Conservation (phyloP, 2,888 invertebrate genomes). For the Drosophila glabriapex region DNA sequence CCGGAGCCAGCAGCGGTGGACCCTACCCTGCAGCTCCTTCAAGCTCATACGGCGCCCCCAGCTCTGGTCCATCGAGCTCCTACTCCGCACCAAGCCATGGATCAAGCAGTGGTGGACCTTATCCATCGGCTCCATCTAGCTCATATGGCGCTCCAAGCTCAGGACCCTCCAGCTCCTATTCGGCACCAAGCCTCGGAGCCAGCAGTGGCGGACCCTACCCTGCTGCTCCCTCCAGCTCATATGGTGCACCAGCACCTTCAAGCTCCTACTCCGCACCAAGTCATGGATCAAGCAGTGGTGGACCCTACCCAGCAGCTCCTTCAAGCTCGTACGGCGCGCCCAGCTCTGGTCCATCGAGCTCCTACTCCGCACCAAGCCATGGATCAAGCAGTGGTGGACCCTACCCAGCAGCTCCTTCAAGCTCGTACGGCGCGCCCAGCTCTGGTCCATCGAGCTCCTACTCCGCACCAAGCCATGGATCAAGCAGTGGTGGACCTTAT, state of each 20-base stretch:
- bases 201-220: conserved; percentile 38
- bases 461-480: conserved; percentile 10
- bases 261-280: conserved; percentile 60
- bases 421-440: conserved; percentile 60
- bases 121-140: conserved; percentile 61
- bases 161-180: conserved; percentile 41
- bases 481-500: conserved; percentile 18
- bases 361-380: conserved; percentile 57
- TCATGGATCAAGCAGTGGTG: conserved; percentile 83
- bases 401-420: conserved; percentile 83
- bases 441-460: conserved; percentile 19
- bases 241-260: conserved; percentile 1
- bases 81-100: conserved; percentile 2
- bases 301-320: conserved; percentile 85
- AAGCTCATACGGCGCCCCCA: conserved; percentile 51
- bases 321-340: conserved; percentile 56
- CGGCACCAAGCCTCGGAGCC: conserved; percentile 27
- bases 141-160: conserved; percentile 81
- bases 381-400: conserved; percentile 85
- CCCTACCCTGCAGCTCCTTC: conserved; percentile 84
- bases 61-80: conserved; percentile 50
- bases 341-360: conserved; percentile 57
- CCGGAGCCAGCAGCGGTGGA: conserved; percentile 84
- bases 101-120: conserved; percentile 37
- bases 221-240: conserved; percentile 84